phyloP scores from a whole-genome alignment of 2,888 invertebrate genomes.

The Cheilosia vulpina region DNA sequence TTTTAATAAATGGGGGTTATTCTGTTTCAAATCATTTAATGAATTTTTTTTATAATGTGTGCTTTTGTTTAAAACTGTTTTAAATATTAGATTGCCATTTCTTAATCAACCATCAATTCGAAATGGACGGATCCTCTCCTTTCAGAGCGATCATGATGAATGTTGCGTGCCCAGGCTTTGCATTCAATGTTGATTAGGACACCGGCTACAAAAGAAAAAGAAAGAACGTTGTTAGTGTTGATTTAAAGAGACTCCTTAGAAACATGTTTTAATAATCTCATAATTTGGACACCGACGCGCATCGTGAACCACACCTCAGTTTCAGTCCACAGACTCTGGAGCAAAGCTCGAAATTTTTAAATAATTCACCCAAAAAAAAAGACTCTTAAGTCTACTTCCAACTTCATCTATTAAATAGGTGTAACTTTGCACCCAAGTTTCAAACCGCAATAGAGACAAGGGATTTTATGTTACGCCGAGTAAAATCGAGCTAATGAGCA shows the following conservation, averaged over 20 bases:
- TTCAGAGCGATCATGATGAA: conserved; percentile 93
- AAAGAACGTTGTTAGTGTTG: background rate
- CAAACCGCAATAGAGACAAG: too few species aligned
- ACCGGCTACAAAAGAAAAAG: conserved; percentile 86
- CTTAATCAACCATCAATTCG: conserved; percentile 96
- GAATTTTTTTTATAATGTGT: conserved; percentile 55
- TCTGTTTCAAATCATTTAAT: conserved; percentile 42
- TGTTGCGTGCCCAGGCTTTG: conserved; percentile 96
- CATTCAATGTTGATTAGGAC: conserved; percentile 96
- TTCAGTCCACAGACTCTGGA: too few species aligned
- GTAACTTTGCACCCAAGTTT: too few species aligned
- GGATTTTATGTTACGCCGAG: too few species aligned
- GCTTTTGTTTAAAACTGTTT: conserved; percentile 65
- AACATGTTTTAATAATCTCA: too few species aligned
- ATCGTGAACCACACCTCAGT: too few species aligned
- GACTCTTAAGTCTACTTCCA: too few species aligned
- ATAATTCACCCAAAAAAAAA: too few species aligned
- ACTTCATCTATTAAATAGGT: too few species aligned
- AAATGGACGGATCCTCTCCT: conserved; percentile 97
- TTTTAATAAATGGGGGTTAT: conserved; percentile 68
- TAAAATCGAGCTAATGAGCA: too few species aligned
- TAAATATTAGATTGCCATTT: conserved; percentile 76
- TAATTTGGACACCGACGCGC: too few species aligned
- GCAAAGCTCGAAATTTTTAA: too few species aligned
- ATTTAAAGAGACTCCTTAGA: background rate